Evolutionary conservation across 30 jellyfish, hydroid and myxozoan genomes (phyloP).

Genomic region (Pseudorhiza aurosa): DNA sequence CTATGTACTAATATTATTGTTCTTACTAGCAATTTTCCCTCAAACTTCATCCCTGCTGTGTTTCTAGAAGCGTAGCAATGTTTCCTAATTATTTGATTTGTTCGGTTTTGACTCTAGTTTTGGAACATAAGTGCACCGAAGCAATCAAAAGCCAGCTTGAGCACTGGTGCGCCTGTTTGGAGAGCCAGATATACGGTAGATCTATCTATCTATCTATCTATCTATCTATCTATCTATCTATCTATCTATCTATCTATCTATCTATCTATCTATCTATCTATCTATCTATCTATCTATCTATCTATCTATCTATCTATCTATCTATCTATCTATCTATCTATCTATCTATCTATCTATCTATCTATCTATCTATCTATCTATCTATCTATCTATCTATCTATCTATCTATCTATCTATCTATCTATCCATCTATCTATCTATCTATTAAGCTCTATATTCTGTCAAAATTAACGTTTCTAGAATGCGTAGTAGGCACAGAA

Average conservation of each 20-base stretch:
- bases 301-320: background rate
- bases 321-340: background rate
- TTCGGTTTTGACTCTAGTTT: slow-evolving; percentile 53
- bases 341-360: background rate
- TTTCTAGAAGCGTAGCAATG: too few relatives aligned
- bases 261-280: slow-evolving; percentile 22
- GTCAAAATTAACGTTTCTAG: too few relatives aligned
- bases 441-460: background rate
- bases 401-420: slow-evolving; percentile 4
- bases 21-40: too few relatives aligned
- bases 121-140: slow-evolving; percentile 93
- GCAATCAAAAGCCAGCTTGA: slow-evolving; percentile 80
- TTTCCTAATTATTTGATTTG: too few relatives aligned
- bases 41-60: too few relatives aligned
- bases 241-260: slow-evolving; percentile 18
- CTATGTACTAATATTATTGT: too few relatives aligned
- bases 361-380: slow-evolving; percentile 5
- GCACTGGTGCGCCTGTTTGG: slow-evolving; percentile 98
- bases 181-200: slow-evolving; percentile 92
- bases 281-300: slow-evolving; percentile 21
- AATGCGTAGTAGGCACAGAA: too few relatives aligned
- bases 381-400: slow-evolving; percentile 27
- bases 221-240: slow-evolving; percentile 22
- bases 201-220: slow-evolving; percentile 22
- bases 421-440: background rate